Conservation (phyloP, 2,113 vertebrate species). For the Syngnathus floridae region DNA sequence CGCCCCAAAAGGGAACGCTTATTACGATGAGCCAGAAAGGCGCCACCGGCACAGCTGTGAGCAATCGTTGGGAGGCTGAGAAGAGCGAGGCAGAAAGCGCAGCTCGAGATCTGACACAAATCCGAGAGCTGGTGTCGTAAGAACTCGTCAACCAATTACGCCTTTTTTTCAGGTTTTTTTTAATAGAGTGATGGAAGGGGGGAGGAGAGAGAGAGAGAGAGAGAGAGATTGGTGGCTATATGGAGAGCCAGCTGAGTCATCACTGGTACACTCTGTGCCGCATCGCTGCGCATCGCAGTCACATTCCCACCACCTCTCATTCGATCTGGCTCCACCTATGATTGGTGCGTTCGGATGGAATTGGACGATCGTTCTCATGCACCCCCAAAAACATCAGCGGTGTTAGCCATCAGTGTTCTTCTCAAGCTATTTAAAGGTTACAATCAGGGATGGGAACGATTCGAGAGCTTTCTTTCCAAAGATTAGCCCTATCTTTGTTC, state of each 20-base stretch:
- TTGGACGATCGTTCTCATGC: constrained; percentile 10
- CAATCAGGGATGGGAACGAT: neutral
- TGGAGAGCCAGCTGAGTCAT: constrained; percentile 74
- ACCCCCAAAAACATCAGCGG: neutral
- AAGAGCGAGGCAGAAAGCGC: constrained; percentile 20
- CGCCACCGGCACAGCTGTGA: constrained; percentile 23
- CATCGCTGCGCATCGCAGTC: constrained; percentile 71
- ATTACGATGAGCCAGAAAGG: constrained; percentile 17
- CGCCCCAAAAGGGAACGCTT: constrained; percentile 7
- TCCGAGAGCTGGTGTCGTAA: constrained; percentile 41
- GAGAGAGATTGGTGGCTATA: constrained; percentile 69
- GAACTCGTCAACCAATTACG: constrained; percentile 55
- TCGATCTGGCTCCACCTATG: constrained; percentile 45
- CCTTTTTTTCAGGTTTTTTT: constrained; percentile 29
- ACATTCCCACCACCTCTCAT: constrained; percentile 57
- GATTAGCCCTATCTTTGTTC: constrained; percentile 5
- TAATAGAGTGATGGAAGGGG: constrained; percentile 27
- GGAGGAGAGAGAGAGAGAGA: constrained; percentile 12
- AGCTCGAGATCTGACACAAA: constrained; percentile 43
- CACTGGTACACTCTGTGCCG: constrained; percentile 71
- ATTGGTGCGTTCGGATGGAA: constrained; percentile 44
- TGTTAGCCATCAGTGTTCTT: constrained; percentile 4
- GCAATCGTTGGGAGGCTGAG: constrained; percentile 25
- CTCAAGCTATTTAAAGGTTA: constrained; percentile 4
- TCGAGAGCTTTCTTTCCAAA: neutral